These are phyloP conservation scores for Barnardius zonarius DNA, from an alignment of 2,113 vertebrate genomes.

Conservation along the genomic window DNA sequence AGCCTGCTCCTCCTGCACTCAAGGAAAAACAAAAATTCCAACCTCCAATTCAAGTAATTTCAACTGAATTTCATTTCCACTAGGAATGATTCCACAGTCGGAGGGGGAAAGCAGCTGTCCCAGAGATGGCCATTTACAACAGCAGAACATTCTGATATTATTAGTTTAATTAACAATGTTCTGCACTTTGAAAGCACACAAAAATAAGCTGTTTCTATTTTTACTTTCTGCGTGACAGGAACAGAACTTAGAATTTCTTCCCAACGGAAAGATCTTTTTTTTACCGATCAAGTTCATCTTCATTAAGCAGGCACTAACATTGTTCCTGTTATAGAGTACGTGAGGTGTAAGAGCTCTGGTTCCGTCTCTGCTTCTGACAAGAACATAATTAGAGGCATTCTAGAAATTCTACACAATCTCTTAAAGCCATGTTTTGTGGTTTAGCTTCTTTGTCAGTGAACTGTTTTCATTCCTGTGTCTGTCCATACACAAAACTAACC, in stretches of 20 bases:
- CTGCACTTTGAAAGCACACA: neutral
- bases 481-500: neutral
- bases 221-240: neutral
- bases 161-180: neutral
- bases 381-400: neutral
- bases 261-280: neutral
- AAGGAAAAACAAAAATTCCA: neutral
- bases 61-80: neutral
- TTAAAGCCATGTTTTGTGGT: neutral
- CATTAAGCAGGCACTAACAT: neutral
- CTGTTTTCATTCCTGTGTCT: neutral
- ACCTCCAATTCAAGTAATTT: neutral
- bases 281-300: neutral
- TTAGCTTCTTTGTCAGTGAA: neutral
- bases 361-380: neutral
- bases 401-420: neutral
- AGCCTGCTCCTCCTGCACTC: neutral
- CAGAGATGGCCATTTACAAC: neutral
- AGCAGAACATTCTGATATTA: neutral
- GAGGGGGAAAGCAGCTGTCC: neutral
- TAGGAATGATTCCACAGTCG: neutral
- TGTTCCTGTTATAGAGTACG: neutral
- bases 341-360: neutral
- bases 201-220: neutral
- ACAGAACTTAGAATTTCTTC: neutral